Evolutionary conservation across 1,140 invertebrate genomes (phyloP).

Genomic region (Drosophila saltans): DNA sequence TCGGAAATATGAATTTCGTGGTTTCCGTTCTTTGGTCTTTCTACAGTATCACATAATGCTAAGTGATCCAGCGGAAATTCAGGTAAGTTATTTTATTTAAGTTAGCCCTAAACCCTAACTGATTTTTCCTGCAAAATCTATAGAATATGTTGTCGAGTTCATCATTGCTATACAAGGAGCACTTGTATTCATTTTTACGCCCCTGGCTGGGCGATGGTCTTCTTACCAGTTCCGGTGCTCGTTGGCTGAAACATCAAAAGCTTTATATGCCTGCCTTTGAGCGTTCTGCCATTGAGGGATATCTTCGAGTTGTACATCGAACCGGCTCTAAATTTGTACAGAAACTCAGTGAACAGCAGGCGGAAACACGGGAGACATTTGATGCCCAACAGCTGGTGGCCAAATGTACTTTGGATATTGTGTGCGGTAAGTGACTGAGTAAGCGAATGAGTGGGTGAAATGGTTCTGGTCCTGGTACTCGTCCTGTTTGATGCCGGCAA

Average conservation of each 20-base stretch:
- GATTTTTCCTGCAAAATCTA: not conserved
- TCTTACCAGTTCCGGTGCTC: slow-evolving; percentile 74
- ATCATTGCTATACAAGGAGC: slow-evolving; percentile 74
- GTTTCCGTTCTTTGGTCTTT: slow-evolving; percentile 74
- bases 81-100: slow-evolving; percentile 47
- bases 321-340: slow-evolving; percentile 62
- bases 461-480: not conserved
- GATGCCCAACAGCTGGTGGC: slow-evolving; percentile 85
- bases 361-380: slow-evolving; percentile 49
- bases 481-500: no score
- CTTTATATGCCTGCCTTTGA: slow-evolving; percentile 81
- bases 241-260: slow-evolving; percentile 82
- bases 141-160: slow-evolving; percentile 75
- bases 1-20: slow-evolving; percentile 80
- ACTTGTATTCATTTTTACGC: slow-evolving; percentile 76
- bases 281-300: slow-evolving; percentile 73
- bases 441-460: not conserved
- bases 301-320: slow-evolving; percentile 68
- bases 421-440: slow-evolving; percentile 57
- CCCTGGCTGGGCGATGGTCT: slow-evolving; percentile 79
- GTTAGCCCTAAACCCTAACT: no score
- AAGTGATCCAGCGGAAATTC: slow-evolving; percentile 79
- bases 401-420: slow-evolving; percentile 89
- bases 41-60: slow-evolving; percentile 78
- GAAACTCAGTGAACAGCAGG: slow-evolving; percentile 50